A percentile compares a stretch with the other conserved stretches of the same genome.
Evolutionary conservation across 2,113 vertebrate species (phyloP).

Genomic region (Holacanthus passer): DNA sequence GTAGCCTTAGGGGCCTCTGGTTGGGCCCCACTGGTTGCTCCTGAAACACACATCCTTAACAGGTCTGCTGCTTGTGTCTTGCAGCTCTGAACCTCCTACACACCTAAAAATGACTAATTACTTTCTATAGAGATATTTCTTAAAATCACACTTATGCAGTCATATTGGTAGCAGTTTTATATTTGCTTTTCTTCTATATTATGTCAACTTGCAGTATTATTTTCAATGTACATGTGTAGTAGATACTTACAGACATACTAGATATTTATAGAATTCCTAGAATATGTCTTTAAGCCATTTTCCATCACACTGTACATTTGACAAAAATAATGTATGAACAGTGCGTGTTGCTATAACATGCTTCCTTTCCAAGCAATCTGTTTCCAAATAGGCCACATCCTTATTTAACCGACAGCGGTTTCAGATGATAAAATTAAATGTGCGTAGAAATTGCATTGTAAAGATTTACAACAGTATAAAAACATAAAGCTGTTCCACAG

Average conservation of each 20-base stretch:
- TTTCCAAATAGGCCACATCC: too few species aligned
- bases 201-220: neutral
- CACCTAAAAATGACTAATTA: too few species aligned
- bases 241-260: neutral
- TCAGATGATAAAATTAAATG: neutral
- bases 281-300: neutral
- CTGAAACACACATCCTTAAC: neutral
- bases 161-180: too few species aligned
- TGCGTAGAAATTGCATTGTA: too few species aligned
- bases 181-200: too few species aligned
- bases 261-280: neutral
- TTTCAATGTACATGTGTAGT: neutral
- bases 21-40: neutral
- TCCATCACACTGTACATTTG: neutral
- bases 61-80: neutral
- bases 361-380: too few species aligned
- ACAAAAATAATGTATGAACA: neutral
- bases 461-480: neutral
- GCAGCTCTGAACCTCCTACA: too few species aligned
- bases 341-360: neutral
- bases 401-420: neutral
- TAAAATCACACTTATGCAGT: too few species aligned
- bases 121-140: too few species aligned
- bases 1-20: neutral
- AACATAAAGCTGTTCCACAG: neutral